Conservation (phyloP, 2,797 vertebrate species). For the Enteromius unitaeniatus region DNA sequence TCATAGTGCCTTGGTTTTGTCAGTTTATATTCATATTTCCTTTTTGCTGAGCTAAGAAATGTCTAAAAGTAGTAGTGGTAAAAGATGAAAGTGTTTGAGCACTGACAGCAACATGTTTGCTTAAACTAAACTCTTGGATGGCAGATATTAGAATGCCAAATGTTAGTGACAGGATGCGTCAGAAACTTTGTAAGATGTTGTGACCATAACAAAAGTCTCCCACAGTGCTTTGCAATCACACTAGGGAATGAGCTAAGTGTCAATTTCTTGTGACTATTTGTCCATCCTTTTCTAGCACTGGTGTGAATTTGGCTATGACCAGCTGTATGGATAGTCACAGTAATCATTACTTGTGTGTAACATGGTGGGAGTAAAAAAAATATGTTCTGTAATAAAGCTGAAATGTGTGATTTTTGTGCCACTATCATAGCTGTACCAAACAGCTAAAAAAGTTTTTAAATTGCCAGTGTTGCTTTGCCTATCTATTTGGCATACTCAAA, state of each 20-base stretch:
- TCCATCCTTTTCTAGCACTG: background rate
- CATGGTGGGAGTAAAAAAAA: background rate
- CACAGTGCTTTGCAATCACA: conserved; percentile 38
- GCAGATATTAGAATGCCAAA: conserved; percentile 53
- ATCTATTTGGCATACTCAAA: background rate
- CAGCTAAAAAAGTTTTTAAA: background rate
- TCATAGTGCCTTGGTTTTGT: conserved; percentile 2
- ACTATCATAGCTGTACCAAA: background rate
- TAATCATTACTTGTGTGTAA: background rate
- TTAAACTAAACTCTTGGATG: conserved; percentile 49
- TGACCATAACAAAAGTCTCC: conserved; percentile 52
- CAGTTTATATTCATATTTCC: background rate
- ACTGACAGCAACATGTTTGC: conserved; percentile 31
- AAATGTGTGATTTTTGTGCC: background rate
- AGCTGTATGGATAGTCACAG: background rate
- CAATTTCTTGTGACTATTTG: conserved; percentile 32
- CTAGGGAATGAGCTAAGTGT: conserved; percentile 45
- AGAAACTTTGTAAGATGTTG: conserved; percentile 41
- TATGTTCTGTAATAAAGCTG: background rate
- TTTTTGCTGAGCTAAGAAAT: conserved; percentile 25
- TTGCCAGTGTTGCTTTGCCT: background rate
- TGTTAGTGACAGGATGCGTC: conserved; percentile 46
- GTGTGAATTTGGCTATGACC: background rate
- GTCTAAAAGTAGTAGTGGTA: background rate
- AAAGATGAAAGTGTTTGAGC: conserved; percentile 11